Base-by-base conservation (phyloP, 2,113 vertebrate species). In the Euleptes europaea region DNA sequence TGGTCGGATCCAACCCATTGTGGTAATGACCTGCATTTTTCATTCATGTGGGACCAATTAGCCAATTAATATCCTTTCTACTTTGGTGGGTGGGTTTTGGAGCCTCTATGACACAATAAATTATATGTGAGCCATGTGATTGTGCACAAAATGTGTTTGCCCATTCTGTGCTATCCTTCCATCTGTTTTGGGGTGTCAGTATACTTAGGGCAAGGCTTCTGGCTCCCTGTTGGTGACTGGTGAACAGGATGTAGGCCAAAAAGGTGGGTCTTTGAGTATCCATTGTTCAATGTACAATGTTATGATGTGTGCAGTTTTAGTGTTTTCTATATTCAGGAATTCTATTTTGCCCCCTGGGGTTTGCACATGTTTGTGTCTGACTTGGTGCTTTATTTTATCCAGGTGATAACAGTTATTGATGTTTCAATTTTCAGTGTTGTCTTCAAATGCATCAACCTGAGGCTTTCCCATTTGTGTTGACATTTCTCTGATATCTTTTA, bases 1-100 rank as follows among this genome's bases (percentile, higher is more conserved):
- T 60, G 57, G 23, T 60, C 23, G 19, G 54, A 57, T 57, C 4
- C 54, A 21, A 57, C 54, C 54, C 54, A 57, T 57, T 57, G 19
- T 57, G 54, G 80, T 3, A 54, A 0, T 0, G 21, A 1, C 2
- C 23, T 0, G 0, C 15, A 4, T 26, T 0, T 79, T 54, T 54
- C 0, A 0, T 28, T 31, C 66, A 15, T 26, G 21, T 84, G 42
- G 60, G 83, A 23, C 31, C 31, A 28, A 4, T 33, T 33, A 70
- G 14, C 33, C 35, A 38, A 70, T 19, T 70, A 35, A 70, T 71
- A 19, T 11, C 15, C 33, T 71, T 71, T 8, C 35, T 38, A 71
- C 35, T 1, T 19, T 40, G 19, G 35, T 6, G 17, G 15, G 14
- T 70, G 69, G 33, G 2, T 38, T 33, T 40, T 70, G 67, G 1